phyloP scores from a whole-genome alignment of 2,113 vertebrate species.

The Ameiurus melas region DNA sequence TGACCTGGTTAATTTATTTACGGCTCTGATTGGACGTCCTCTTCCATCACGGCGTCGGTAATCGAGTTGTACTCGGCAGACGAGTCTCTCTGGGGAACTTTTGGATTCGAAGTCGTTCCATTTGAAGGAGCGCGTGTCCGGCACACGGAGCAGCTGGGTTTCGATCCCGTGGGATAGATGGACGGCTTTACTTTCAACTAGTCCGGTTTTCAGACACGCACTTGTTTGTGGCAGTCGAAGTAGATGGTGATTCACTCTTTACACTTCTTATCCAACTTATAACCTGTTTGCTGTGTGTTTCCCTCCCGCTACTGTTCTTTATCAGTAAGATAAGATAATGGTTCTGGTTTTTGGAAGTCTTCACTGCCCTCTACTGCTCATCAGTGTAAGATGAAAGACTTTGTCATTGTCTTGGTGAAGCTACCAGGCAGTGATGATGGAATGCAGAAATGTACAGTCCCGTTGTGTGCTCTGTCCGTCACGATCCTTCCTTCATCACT shows the following conservation, averaged over 20 bases:
- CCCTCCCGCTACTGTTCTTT: conserved; percentile 1
- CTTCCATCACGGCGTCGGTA: conserved; percentile 47
- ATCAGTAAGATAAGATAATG: conserved; percentile 21
- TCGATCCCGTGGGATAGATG: conserved; percentile 27
- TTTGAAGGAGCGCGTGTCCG: conserved; percentile 6
- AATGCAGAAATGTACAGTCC: neutral
- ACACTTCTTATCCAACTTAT: neutral
- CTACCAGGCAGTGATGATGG: neutral
- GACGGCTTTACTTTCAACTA: conserved; percentile 3
- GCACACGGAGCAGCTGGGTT: neutral
- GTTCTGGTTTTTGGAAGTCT: neutral
- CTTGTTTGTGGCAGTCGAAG: neutral
- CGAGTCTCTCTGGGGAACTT: conserved; percentile 30
- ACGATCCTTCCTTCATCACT: neutral
- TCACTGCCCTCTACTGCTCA: conserved; percentile 21
- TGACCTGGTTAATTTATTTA: conserved; percentile 42
- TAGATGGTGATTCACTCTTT: conserved; percentile 9
- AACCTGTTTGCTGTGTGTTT: neutral
- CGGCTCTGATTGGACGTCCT: conserved; percentile 11
- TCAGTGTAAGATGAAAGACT: neutral
- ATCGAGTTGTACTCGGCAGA: conserved; percentile 39
- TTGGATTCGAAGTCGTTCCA: conserved; percentile 30
- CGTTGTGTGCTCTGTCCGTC: neutral
- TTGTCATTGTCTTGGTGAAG: neutral
- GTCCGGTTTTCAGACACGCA: neutral